Evolutionary conservation across 2,888 invertebrate genomes (phyloP).

Genomic region (Clepsis dumicolana): DNA sequence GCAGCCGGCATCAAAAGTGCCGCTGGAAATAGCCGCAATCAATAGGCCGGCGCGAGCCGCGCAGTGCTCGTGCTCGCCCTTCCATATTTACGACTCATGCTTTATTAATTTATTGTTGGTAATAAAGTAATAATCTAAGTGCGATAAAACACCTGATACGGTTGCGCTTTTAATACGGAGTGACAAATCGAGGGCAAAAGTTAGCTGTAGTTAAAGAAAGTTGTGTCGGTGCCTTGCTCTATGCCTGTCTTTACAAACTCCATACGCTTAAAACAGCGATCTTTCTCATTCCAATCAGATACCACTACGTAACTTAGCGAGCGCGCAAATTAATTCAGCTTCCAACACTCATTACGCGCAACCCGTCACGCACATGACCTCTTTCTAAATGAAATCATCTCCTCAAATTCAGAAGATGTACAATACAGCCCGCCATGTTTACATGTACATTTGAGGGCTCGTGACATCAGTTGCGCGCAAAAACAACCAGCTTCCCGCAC

Average conservation of each 20-base stretch:
- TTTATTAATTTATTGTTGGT: conserved; percentile 28
- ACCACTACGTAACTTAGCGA: not conserved
- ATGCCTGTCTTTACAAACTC: too few relatives aligned
- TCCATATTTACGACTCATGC: conserved; percentile 38
- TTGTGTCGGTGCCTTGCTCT: too few relatives aligned
- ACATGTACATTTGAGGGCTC: conserved; percentile 60
- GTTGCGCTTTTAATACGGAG: not conserved
- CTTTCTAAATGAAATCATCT: conserved; percentile 26
- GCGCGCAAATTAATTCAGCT: conserved; percentile 3
- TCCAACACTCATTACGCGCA: conserved; percentile 11
- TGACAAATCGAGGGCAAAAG: too few relatives aligned
- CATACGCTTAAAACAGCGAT: not conserved
- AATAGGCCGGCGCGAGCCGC: conserved; percentile 36
- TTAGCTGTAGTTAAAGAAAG: too few relatives aligned
- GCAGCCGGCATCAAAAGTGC: conserved; percentile 41
- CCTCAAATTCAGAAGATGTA: conserved; percentile 23
- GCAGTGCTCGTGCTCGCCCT: conserved; percentile 31
- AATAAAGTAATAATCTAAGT: conserved; percentile 23
- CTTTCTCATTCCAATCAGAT: not conserved
- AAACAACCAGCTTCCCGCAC: conserved; percentile 57
- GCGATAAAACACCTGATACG: not conserved
- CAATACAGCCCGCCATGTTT: conserved; percentile 50
- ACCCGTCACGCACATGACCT: not conserved
- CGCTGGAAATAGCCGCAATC: conserved; percentile 45
- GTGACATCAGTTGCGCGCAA: conserved; percentile 63